Evolutionary conservation across 2,113 vertebrate species (phyloP).

Genomic region (Deroptyus accipitrinus): DNA sequence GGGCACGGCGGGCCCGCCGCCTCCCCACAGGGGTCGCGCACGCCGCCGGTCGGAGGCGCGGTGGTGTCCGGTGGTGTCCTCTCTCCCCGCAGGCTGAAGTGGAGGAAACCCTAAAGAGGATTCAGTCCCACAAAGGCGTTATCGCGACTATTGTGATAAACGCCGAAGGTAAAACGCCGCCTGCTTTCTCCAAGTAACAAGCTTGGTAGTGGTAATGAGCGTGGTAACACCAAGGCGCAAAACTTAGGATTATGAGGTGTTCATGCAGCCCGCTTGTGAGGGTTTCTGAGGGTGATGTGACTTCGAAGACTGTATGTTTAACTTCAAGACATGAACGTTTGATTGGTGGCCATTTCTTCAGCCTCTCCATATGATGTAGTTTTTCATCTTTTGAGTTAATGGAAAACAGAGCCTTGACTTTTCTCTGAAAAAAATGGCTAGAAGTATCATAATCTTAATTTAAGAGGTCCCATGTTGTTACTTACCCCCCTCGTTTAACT

Average conservation of each 20-base stretch:
- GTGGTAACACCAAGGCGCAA: rapidly evolving
- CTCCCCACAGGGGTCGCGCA: too few relatives aligned
- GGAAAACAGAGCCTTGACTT: neutral
- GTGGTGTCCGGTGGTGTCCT: neutral
- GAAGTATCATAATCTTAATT: neutral
- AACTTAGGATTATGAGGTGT: rapidly evolving
- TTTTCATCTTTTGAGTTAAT: neutral
- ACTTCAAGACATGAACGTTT: rapidly evolving
- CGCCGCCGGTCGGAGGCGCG: neutral
- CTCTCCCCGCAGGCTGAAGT: slow-evolving; percentile 74
- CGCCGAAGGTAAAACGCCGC: slow-evolving; percentile 74
- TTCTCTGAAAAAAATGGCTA: neutral
- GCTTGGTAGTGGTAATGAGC: rapidly evolving
- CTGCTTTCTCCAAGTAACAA: too few relatives aligned
- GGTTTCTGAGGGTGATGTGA: rapidly evolving
- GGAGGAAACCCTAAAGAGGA: slow-evolving; percentile 85
- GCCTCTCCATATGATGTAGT: neutral
- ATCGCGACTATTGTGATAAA: slow-evolving; percentile 81
- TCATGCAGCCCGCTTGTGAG: rapidly evolving
- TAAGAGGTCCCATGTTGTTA: neutral
- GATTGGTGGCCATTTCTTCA: neutral
- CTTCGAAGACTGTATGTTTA: rapidly evolving
- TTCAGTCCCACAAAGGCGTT: slow-evolving; percentile 82
- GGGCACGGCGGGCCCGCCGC: neutral
- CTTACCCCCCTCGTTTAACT: neutral